Evolutionary conservation across 23 tunicate genomes (phyloP), one percentile per base, ranked within the genome.

Genomic region (Clavelina lepadiformis): DNA sequence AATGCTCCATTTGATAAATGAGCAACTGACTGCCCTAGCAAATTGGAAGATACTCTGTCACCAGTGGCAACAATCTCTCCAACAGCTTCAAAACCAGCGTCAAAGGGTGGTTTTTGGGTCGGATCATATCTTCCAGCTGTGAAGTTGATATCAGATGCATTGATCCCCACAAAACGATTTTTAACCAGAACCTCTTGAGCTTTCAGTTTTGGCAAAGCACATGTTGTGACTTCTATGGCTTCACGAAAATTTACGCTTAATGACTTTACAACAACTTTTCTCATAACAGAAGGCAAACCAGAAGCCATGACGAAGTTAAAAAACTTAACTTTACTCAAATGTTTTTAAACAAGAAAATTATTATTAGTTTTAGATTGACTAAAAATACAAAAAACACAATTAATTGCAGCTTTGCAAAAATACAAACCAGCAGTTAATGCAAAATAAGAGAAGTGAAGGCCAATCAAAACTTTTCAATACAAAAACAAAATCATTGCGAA

Each of bases 41-140:
- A 23, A 20, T 72, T 29, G 25, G 62, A 41, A 1, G 86, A 57
- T 15, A 79, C 75, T 11, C 61, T 59, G 31, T 69, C 80, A 24
- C 95, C 91, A 3, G 77, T 77, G 30, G 80, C 91, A 11, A 94
- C 99, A 15, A 94, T 85, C 65, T 80, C 84, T 0, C 99, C 99
- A 25, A 94, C 71, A 22, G 99, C 99, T 65, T 94, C 99, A 63
- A 94, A 94, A 1, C 99, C 99, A 5, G 82, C 75, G 49, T 76
- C 83, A 67, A 94, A 86, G 19, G 99, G 99, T 11, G 95, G 95
- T 0, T 52, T 57, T 19, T 36, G 28, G n/a, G 78, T 85, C 1
- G 94, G 94, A 1, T 23, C 62, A 44, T 93, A 83, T 51, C 74
- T 79, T 41, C 98, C 98, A 27, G 93, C 83, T 24, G 98, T 62